Evolutionary conservation across 2,797 vertebrate species (phyloP).

Genomic region (Lagorchestes hirsutus): DNA sequence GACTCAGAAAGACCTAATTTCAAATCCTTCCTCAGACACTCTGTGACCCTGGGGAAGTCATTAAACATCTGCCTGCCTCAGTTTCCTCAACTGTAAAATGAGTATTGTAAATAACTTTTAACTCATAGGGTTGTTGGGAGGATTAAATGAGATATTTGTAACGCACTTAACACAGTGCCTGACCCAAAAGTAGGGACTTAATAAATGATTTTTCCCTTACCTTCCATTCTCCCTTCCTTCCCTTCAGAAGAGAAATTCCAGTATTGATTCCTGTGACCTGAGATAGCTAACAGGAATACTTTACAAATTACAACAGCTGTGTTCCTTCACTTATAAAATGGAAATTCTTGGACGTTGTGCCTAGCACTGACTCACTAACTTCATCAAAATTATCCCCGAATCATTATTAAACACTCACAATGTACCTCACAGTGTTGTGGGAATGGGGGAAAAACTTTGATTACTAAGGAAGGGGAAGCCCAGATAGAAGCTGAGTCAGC

Average conservation of each 20-base stretch:
- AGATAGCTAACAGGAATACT: neutral
- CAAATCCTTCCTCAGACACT: too few species aligned
- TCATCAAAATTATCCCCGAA: neutral
- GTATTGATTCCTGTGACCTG: neutral
- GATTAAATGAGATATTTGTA: neutral
- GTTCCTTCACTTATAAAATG: neutral
- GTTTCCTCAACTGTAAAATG: neutral
- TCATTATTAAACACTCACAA: neutral
- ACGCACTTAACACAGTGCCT: neutral
- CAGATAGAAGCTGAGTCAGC: neutral
- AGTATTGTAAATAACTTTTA: neutral
- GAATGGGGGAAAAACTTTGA: neutral
- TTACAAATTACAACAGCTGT: neutral
- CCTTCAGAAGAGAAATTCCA: neutral
- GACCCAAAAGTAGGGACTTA: neutral
- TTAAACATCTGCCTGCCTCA: too few species aligned
- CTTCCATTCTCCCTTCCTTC: neutral
- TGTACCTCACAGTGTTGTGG: neutral
- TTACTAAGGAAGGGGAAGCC: neutral
- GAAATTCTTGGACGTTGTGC: neutral
- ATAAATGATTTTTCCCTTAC: neutral
- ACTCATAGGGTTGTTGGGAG: neutral
- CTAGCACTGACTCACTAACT: neutral
- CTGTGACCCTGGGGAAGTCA: too few species aligned
- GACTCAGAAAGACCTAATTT: too few species aligned